A percentile compares a stretch with the other conserved stretches of the same genome.
phyloP scores from a whole-genome alignment of 2,113 vertebrate species.

The Capra hircus region DNA sequence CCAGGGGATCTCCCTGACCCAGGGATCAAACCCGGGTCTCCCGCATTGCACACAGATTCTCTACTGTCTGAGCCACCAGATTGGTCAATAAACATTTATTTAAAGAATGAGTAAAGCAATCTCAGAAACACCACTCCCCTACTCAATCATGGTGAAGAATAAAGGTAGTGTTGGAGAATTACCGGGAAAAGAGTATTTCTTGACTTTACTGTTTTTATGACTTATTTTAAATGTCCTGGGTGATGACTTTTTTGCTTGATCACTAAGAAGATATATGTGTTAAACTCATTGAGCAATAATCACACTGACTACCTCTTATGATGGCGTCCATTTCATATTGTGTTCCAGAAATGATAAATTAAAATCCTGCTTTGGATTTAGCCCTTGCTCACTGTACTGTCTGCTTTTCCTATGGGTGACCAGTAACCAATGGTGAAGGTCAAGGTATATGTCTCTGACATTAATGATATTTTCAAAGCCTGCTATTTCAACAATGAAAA shows the following conservation, averaged over 20 bases:
- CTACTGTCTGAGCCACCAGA: neutral
- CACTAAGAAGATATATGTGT: neutral
- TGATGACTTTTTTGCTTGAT: neutral
- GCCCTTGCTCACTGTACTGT: neutral
- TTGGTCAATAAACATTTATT: neutral
- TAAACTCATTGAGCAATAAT: neutral
- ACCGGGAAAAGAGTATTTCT: neutral
- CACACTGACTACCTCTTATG: neutral
- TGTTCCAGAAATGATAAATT: constrained; percentile 26
- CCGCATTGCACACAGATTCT: neutral
- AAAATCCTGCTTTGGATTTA: constrained; percentile 26
- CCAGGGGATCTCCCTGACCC: neutral
- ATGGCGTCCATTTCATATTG: neutral
- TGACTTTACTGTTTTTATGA: neutral
- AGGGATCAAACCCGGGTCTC: neutral
- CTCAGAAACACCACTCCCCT: neutral
- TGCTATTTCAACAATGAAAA: constrained; percentile 53
- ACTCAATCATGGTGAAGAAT: neutral
- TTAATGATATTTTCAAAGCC: constrained; percentile 53
- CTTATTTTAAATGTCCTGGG: neutral
- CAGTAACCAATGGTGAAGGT: constrained; percentile 37
- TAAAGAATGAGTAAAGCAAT: neutral
- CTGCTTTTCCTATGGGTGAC: neutral
- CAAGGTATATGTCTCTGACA: constrained; percentile 57
- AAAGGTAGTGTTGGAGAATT: neutral